Percentiles rank a stretch among this genome's conserved stretches.
These are phyloP conservation scores for Conus canariensis DNA, from an alignment of 2,888 invertebrate genomes.

Conservation along the genomic window DNA sequence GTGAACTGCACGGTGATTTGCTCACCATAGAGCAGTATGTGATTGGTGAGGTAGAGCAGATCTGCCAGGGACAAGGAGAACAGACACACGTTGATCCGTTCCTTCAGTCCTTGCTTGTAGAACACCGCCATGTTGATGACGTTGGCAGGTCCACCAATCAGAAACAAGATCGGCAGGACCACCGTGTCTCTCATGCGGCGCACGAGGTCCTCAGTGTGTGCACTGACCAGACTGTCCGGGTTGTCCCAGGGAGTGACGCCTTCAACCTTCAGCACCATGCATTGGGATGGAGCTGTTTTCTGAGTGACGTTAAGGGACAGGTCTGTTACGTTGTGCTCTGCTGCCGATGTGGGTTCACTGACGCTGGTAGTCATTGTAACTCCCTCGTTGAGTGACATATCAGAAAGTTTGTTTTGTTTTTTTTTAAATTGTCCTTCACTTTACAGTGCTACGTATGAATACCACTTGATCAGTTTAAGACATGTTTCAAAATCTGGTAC, in stretches of 20 bases:
- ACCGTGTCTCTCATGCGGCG: neutral
- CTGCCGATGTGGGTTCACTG: neutral
- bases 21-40: neutral
- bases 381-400: too few relatives aligned
- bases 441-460: too few relatives aligned
- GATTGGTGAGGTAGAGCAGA: neutral
- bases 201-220: conserved; percentile 2
- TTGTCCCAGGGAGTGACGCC: conserved; percentile 13
- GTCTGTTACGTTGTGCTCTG: neutral
- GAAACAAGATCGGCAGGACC: neutral
- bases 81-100: conserved; percentile 30
- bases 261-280: neutral
- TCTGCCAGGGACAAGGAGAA: conserved; percentile 12
- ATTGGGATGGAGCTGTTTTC: neutral
- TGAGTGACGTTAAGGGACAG: neutral
- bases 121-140: conserved; percentile 29
- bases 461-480: too few relatives aligned
- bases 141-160: conserved; percentile 27
- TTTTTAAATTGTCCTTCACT: too few relatives aligned
- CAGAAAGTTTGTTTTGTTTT: too few relatives aligned
- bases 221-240: conserved; percentile 5
- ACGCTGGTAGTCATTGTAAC: neutral
- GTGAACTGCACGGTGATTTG: conserved; percentile 8
- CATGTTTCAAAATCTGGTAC: too few relatives aligned
- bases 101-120: conserved; percentile 21